Evolutionary conservation across 2,113 vertebrate species (phyloP).

Genomic region (Zapus hudsonius): DNA sequence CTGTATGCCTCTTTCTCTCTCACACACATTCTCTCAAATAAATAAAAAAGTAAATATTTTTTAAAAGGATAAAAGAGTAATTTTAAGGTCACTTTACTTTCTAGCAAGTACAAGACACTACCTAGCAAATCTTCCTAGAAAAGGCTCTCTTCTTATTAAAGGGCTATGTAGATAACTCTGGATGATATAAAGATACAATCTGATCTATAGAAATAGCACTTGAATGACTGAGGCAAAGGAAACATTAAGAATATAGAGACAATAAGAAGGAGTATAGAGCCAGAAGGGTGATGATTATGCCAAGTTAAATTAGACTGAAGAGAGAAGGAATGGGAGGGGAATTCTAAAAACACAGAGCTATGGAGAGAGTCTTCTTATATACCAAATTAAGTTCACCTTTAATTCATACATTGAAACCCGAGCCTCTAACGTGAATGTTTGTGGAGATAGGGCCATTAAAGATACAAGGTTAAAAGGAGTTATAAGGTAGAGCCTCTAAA

Average conservation of each 20-base stretch:
- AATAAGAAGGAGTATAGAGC: background rate
- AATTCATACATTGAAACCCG: constrained; percentile 31
- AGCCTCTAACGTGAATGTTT: background rate
- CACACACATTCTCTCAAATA: no score
- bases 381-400: background rate
- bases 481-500: background rate
- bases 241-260: background rate
- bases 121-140: background rate
- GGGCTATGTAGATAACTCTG: background rate
- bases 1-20: no score
- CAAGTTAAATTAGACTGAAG: background rate
- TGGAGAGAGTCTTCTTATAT: background rate
- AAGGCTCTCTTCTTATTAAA: background rate
- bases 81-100: no score
- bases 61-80: no score
- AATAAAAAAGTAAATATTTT: no score
- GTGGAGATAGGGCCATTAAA: background rate
- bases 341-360: constrained; percentile 24
- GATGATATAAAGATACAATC: background rate
- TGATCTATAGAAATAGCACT: background rate
- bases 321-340: background rate
- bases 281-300: background rate
- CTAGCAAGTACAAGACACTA: no score
- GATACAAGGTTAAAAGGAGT: background rate
- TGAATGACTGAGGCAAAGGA: background rate